These are phyloP conservation scores for Leucozona laternaria DNA, from an alignment of 2,888 invertebrate species.

Conservation along the genomic window DNA sequence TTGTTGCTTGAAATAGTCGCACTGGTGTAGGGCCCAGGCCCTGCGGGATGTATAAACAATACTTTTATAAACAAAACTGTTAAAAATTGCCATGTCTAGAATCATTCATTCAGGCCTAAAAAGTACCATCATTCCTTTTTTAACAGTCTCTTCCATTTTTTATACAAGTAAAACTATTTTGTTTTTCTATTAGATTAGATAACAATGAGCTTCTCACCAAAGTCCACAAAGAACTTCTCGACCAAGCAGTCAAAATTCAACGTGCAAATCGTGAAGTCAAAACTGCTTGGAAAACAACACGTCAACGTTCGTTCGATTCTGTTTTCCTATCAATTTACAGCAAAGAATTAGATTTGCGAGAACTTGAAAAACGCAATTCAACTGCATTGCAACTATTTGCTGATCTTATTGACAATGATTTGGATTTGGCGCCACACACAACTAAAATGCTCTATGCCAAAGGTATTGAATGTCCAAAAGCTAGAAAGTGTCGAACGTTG, in stretches of 20 bases:
- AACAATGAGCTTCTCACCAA: conserved; percentile 79
- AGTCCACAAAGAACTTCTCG: conserved; percentile 81
- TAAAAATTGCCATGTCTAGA: too few species aligned
- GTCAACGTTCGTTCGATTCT: conserved; percentile 78
- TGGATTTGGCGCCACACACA: conserved; percentile 80
- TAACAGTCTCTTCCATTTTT: too few species aligned
- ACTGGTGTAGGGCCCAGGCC: too few species aligned
- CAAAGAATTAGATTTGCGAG: conserved; percentile 85
- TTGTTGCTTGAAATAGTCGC: too few species aligned
- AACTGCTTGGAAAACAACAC: conserved; percentile 78
- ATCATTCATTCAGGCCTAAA: too few species aligned
- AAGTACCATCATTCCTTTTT: too few species aligned
- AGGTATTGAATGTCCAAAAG: conserved; percentile 81
- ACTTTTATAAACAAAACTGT: too few species aligned
- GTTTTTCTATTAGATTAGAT: conserved; percentile 77
- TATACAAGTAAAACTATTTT: too few species aligned
- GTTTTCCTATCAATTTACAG: conserved; percentile 79
- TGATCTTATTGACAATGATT: conserved; percentile 83
- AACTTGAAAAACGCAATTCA: conserved; percentile 86
- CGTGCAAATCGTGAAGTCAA: conserved; percentile 82
- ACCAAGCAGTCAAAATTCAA: conserved; percentile 81
- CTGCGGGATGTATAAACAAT: too few species aligned
- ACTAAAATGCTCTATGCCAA: conserved; percentile 80
- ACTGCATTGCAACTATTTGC: conserved; percentile 85
- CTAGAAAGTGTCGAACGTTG: conserved; percentile 78